Evolutionary conservation across 2,888 invertebrate genomes (phyloP), one percentile per base, ranked within the genome.

Genomic region (Amblyteles armatorius): DNA sequence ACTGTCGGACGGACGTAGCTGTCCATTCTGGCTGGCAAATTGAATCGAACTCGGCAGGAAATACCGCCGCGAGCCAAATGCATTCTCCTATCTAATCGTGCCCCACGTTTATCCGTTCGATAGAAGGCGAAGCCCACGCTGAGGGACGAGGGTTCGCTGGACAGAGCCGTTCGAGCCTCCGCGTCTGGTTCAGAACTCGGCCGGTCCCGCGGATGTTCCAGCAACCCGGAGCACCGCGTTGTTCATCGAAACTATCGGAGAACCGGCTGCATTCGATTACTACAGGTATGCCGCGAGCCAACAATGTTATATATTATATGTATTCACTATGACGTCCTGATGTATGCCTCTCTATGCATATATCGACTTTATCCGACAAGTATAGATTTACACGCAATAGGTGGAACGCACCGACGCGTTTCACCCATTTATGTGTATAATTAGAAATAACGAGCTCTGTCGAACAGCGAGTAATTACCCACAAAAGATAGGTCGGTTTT

Each of bases 11-110:
- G 81, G 79, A 85, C 78, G 68, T 69, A 57, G 78, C 82, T 84
- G 83, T 84, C 84, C 82, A 79, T 87, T 79, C 69, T 88, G 88
- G 86, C 83, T 86, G 89, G 87, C 86, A 91, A 92, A 92, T 92
- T 90, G 89, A 90, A 92, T 91, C 89, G 88, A 89, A 88, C 82
- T 87, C 87, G 84, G 86, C 83, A 87, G 90, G 90, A 90, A 89
- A 88, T 88, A 84, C 88, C 85, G 83, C 82, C 84, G 87, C 85
- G 86, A 89, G 88, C 89, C 89, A 89, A 87, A 89, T 88, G 87
- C 91, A 88, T 86, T 87, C 87, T 84, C 84, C 89, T 82, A 84
- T 88, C 88, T 91, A 92, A 91, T 91, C 90, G 90, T 78, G 87
- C 82, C 85, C 44, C 86, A 83, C 85, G 89, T 88, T 91, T 89